A percentile compares a stretch with the other conserved stretches of the same genome.
These are phyloP conservation scores for Hydrocynus forskahlii DNA, from an alignment of 2,797 vertebrate species.

Conservation along the genomic window DNA sequence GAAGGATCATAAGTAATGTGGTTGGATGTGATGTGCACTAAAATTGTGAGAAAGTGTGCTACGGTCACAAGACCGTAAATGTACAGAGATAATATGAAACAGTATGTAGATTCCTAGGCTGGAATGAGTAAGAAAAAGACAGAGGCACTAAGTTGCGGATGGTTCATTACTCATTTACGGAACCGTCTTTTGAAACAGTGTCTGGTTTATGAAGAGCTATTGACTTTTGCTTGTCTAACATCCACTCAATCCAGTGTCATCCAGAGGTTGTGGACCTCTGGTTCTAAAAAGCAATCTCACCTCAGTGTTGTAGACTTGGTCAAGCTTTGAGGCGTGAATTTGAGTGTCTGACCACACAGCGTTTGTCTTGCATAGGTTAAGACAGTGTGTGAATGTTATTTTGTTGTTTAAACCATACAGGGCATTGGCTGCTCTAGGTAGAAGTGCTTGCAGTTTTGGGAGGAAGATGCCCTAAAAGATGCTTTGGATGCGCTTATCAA, in stretches of 20 bases:
- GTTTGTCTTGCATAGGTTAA: slow-evolving; percentile 41
- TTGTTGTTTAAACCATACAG: slow-evolving; percentile 35
- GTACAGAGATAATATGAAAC: slow-evolving; percentile 5
- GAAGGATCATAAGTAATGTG: neutral
- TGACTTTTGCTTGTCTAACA: slow-evolving; percentile 9
- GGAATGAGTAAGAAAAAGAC: neutral
- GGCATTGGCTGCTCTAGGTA: slow-evolving; percentile 40
- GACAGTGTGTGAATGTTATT: slow-evolving; percentile 23
- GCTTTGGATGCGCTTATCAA: slow-evolving; percentile 44
- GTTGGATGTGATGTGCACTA: slow-evolving; percentile 10
- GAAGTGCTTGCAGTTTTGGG: slow-evolving; percentile 19
- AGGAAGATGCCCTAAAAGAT: slow-evolving; percentile 35
- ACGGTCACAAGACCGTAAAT: slow-evolving; percentile 22
- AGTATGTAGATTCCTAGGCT: neutral
- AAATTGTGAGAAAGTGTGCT: neutral
- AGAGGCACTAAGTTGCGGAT: neutral
- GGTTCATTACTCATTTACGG: neutral
- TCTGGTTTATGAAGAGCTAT: slow-evolving; percentile 32
- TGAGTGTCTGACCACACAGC: slow-evolving; percentile 21
- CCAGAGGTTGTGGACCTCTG: slow-evolving; percentile 30
- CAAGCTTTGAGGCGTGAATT: slow-evolving; percentile 20
- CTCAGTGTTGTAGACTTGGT: slow-evolving; percentile 20
- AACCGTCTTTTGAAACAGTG: neutral
- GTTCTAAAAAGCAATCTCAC: slow-evolving; percentile 28
- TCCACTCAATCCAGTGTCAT: slow-evolving; percentile 40